phyloP scores from a whole-genome alignment of 2,797 vertebrate genomes.

The Muscicapa comitata region DNA sequence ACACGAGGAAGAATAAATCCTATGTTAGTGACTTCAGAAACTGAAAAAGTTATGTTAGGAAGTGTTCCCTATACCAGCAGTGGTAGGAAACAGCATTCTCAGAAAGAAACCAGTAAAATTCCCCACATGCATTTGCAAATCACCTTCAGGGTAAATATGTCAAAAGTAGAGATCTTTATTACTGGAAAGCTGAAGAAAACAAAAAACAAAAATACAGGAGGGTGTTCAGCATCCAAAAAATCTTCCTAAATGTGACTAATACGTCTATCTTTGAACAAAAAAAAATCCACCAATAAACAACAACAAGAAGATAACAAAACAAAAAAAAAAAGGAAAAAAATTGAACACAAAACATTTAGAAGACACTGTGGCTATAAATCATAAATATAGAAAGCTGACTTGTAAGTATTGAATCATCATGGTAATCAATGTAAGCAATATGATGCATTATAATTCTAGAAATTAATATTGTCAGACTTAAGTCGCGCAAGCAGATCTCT shows the following conservation, averaged over 20 bases:
- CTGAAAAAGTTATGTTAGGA: neutral
- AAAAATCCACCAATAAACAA: no score
- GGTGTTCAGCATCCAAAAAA: neutral
- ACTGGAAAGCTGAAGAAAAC: neutral
- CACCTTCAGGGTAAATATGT: neutral
- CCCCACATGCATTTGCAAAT: neutral
- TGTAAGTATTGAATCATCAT: neutral
- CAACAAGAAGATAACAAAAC: accelerated
- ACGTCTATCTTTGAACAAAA: neutral
- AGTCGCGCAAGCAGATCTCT: neutral
- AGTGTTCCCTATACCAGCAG: neutral
- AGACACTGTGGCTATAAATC: neutral
- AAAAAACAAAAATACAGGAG: neutral
- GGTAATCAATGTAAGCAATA: neutral
- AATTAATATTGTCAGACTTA: neutral
- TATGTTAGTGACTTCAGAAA: neutral
- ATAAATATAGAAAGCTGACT: neutral
- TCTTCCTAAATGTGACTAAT: neutral
- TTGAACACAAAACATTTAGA: neutral
- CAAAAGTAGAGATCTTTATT: neutral
- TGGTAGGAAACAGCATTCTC: neutral
- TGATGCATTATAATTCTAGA: neutral
- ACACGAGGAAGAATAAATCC: neutral
- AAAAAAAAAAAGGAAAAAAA: accelerated
- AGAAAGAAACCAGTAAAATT: neutral